Evolutionary conservation across 53 echinoderm and acorn worm species (phyloP).

Genomic region (Crossaster papposus): DNA sequence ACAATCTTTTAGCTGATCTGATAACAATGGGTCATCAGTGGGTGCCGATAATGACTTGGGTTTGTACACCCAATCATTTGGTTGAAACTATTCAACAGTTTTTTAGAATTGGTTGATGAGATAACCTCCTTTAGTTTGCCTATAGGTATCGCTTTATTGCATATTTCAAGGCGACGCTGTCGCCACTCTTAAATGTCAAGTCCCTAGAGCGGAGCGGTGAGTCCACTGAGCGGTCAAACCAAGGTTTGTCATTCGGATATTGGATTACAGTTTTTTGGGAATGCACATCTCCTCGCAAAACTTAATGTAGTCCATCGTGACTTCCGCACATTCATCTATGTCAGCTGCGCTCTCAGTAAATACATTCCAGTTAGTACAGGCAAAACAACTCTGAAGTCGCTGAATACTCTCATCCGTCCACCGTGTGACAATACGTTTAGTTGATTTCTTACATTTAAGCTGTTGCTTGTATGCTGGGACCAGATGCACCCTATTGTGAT

Average conservation of each 20-base stretch:
- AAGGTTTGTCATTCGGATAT: slow-evolving; percentile 47
- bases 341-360: slow-evolving; percentile 23
- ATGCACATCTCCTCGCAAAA: slow-evolving; percentile 59
- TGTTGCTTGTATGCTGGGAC: slow-evolving; percentile 48
- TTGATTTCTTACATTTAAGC: slow-evolving; percentile 45
- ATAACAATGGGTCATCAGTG: too few species aligned
- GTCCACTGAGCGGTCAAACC: too few species aligned
- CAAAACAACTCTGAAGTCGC: slow-evolving; percentile 17
- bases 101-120: too few species aligned
- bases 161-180: not conserved
- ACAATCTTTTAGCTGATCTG: too few species aligned
- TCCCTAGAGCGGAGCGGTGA: too few species aligned
- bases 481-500: slow-evolving; percentile 3
- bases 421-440: not conserved
- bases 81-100: too few species aligned
- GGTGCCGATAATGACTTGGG: too few species aligned
- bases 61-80: too few species aligned
- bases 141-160: too few species aligned
- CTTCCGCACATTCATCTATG: slow-evolving; percentile 54
- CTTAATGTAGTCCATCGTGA: slow-evolving; percentile 42
- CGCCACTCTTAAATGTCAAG: too few species aligned
- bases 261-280: slow-evolving; percentile 17
- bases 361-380: slow-evolving; percentile 21
- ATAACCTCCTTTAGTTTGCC: too few species aligned
- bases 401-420: slow-evolving; percentile 29